Conservation (phyloP, 1,140 invertebrate species). For the Drosophila tsacasi region DNA sequence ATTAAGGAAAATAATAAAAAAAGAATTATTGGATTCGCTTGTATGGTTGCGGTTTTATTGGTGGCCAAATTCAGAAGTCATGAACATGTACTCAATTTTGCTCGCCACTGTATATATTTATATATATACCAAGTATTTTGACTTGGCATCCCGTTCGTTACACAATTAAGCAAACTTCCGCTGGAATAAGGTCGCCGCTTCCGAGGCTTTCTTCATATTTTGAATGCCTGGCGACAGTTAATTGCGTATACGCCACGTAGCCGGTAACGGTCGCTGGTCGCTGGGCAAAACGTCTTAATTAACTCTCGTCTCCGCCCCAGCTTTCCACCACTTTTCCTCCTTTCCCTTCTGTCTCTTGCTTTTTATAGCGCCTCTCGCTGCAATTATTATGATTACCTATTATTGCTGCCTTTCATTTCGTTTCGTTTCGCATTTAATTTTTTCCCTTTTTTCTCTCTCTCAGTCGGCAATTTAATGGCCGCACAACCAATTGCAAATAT, state of each 20-base stretch:
- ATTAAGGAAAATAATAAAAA: too few species aligned
- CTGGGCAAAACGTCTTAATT: conserved; percentile 80
- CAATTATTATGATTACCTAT: conserved; percentile 83
- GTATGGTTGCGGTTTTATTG: too few species aligned
- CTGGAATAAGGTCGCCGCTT: conserved; percentile 67
- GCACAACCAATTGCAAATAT: conserved; percentile 79
- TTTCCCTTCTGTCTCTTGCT: conserved; percentile 17
- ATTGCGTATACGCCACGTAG: conserved; percentile 78
- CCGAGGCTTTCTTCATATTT: conserved; percentile 78
- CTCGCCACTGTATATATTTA: too few species aligned
- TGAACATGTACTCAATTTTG: too few species aligned
- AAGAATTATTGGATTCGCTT: too few species aligned
- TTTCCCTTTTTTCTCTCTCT: conserved; percentile 13
- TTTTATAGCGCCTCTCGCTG: conserved; percentile 72
- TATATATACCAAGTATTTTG: background rate
- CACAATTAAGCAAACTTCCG: conserved; percentile 76
- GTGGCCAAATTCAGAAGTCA: too few species aligned
- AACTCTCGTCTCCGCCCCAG: conserved; percentile 64
- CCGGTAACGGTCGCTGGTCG: conserved; percentile 74
- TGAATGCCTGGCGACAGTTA: conserved; percentile 64
- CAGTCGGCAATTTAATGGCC: conserved; percentile 74
- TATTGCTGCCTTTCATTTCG: conserved; percentile 73
- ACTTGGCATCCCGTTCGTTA: conserved; percentile 36
- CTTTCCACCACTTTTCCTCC: conserved; percentile 20
- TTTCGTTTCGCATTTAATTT: conserved; percentile 53